Evolutionary conservation across 2,888 invertebrate genomes (phyloP).

Genomic region (Pollenia labialis): DNA sequence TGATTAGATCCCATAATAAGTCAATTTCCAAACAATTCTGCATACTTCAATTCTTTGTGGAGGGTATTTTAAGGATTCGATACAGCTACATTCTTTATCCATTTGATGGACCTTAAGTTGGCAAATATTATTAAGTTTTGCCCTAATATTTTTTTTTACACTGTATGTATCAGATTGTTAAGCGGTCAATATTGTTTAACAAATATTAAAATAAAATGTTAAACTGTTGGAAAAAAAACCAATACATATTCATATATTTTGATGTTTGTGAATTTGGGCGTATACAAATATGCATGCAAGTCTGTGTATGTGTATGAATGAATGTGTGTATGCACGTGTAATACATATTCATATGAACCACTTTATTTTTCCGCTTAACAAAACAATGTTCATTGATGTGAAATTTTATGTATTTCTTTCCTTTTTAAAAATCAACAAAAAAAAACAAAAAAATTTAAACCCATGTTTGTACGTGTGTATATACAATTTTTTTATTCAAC

Average conservation of each 20-base stretch:
- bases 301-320: background rate
- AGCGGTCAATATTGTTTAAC: slow-evolving; percentile 25
- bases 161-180: background rate
- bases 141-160: background rate
- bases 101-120: too few relatives aligned
- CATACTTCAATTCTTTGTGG: too few relatives aligned
- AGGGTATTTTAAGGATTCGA: too few relatives aligned
- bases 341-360: slow-evolving; percentile 56
- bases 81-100: too few relatives aligned
- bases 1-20: too few relatives aligned
- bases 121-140: background rate
- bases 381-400: slow-evolving; percentile 75
- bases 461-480: slow-evolving; percentile 38
- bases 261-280: slow-evolving; percentile 26
- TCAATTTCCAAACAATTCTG: too few relatives aligned
- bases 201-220: slow-evolving; percentile 28
- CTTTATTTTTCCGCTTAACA: slow-evolving; percentile 74
- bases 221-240: background rate
- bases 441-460: slow-evolving; percentile 34
- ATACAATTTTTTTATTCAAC: slow-evolving; percentile 32
- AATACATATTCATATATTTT: slow-evolving; percentile 30
- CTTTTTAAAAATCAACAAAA: background rate
- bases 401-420: slow-evolving; percentile 74
- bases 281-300: slow-evolving; percentile 2
- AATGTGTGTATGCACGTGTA: background rate